Conservation (phyloP, 2,888 invertebrate species). For the Harpagoxenus sublaevis region DNA sequence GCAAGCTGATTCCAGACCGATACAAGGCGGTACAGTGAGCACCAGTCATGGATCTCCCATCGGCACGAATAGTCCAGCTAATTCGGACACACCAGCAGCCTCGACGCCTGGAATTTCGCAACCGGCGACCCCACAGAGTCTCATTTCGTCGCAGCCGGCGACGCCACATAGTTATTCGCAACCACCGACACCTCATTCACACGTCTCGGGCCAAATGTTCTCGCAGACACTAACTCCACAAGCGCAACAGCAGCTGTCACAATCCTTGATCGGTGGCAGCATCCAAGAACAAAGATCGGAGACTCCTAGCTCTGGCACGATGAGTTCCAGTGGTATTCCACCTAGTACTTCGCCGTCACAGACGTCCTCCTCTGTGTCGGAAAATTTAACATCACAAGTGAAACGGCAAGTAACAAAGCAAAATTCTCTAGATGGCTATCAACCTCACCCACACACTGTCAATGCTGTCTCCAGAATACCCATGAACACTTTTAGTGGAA, state of each 20-base stretch:
- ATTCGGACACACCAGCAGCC: constrained; percentile 86
- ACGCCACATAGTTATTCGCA: constrained; percentile 84
- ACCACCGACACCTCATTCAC: constrained; percentile 83
- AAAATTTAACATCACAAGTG: constrained; percentile 67
- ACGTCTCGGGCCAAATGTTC: constrained; percentile 72
- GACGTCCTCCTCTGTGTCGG: constrained; percentile 67
- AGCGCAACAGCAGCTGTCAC: constrained; percentile 77
- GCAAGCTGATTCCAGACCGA: constrained; percentile 90
- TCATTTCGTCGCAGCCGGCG: constrained; percentile 83
- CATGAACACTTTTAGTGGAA: constrained; percentile 77
- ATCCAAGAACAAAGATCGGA: constrained; percentile 79
- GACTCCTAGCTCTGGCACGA: constrained; percentile 77
- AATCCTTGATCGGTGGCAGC: constrained; percentile 71
- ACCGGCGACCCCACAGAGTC: constrained; percentile 83
- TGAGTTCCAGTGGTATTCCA: constrained; percentile 77
- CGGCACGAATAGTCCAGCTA: constrained; percentile 87
- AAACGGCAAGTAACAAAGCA: constrained; percentile 81
- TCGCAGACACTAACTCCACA: constrained; percentile 75
- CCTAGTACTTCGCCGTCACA: constrained; percentile 78
- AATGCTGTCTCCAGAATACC: constrained; percentile 77
- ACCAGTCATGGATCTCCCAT: constrained; percentile 93
- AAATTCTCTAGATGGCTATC: constrained; percentile 81
- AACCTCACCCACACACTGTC: constrained; percentile 83
- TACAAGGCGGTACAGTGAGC: constrained; percentile 94
- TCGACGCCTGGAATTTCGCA: constrained; percentile 81